phyloP scores from a whole-genome alignment of 2,797 vertebrate species.

The Gallinago stenura region DNA sequence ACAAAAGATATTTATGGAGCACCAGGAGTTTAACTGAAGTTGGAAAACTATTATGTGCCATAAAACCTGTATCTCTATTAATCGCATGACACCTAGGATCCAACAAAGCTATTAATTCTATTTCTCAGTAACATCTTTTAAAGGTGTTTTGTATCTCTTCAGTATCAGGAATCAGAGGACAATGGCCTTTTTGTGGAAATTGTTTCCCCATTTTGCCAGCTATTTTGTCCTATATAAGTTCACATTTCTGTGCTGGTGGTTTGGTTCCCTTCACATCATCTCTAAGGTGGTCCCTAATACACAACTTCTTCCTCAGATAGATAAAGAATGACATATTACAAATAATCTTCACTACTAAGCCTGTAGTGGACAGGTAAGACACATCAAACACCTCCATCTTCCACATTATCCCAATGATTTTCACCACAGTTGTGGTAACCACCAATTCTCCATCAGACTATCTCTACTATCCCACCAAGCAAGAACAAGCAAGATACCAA shows the following conservation, averaged over 20 bases:
- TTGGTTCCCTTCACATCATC: background rate
- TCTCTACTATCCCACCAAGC: background rate
- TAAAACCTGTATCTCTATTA: background rate
- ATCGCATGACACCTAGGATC: background rate
- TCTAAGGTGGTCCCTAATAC: background rate
- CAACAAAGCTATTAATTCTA: background rate
- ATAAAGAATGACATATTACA: background rate
- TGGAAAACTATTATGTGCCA: background rate
- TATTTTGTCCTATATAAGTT: background rate
- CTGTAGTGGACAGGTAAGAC: background rate
- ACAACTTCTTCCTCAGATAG: background rate
- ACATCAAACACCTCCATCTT: background rate
- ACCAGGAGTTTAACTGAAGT: background rate
- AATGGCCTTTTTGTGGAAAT: background rate
- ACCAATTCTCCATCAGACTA: background rate
- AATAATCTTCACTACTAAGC: background rate
- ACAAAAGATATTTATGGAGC: background rate
- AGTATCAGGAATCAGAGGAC: background rate
- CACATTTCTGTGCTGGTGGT: background rate
- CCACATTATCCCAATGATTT: background rate
- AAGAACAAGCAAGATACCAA: background rate
- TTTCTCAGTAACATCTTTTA: background rate
- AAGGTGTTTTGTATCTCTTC: background rate
- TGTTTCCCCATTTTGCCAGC: background rate
- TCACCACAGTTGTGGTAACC: background rate